These are phyloP conservation scores for Setophaga petechia DNA, from an alignment of 2,113 vertebrate genomes.

Conservation along the genomic window DNA sequence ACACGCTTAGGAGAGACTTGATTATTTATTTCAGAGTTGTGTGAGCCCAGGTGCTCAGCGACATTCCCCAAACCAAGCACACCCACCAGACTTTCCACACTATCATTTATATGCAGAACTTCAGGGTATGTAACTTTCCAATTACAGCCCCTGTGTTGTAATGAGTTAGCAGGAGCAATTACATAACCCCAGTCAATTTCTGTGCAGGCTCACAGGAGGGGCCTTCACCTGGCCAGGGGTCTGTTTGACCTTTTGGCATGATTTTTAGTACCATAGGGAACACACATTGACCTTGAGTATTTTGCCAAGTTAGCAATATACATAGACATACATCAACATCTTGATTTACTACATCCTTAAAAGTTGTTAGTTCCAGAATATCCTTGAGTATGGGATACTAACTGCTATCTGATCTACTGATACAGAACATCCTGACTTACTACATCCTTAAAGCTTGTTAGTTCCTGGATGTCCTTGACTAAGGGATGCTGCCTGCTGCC, in stretches of 20 bases:
- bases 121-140: background rate
- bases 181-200: background rate
- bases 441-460: background rate
- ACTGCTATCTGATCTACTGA: background rate
- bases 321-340: too few species aligned
- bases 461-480: background rate
- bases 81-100: background rate
- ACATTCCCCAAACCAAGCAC: background rate
- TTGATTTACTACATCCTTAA: background rate
- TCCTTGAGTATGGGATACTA: background rate
- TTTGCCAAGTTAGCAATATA: background rate
- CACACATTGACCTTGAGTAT: background rate
- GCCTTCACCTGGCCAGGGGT: background rate
- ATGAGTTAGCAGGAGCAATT: background rate
- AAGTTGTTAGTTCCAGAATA: background rate
- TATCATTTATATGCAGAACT: background rate
- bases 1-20: background rate
- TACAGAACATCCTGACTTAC: background rate
- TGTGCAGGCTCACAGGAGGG: background rate
- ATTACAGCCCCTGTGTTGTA: background rate
- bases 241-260: background rate
- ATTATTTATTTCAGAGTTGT: background rate
- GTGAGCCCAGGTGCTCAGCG: fast-evolving
- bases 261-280: background rate
- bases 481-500: background rate